These are phyloP conservation scores for Bombus balteatus DNA, from an alignment of 1,140 invertebrate species.

Conservation along the genomic window DNA sequence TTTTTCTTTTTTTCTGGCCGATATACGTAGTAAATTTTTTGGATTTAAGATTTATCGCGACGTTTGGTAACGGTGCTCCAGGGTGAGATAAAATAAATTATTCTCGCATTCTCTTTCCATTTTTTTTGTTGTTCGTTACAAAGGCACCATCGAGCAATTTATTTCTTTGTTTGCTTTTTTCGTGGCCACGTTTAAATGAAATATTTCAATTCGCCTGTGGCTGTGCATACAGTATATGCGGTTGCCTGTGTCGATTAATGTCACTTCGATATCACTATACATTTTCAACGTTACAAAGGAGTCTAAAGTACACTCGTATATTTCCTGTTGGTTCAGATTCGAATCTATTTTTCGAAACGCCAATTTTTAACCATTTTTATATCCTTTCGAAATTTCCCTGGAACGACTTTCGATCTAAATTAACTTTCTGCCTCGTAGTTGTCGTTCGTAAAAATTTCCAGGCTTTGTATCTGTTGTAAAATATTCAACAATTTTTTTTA, in stretches of 20 bases:
- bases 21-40: background rate
- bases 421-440: background rate
- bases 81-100: slow-evolving; percentile 24
- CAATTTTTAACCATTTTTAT: background rate
- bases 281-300: background rate
- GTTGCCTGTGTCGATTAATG: background rate
- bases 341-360: background rate
- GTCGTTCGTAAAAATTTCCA: background rate
- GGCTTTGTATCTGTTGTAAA: background rate
- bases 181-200: background rate
- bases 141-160: background rate
- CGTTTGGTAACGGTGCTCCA: background rate
- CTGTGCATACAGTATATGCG: background rate
- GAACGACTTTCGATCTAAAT: background rate
- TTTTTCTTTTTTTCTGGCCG: background rate
- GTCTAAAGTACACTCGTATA: background rate
- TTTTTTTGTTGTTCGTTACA: background rate
- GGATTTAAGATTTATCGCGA: slow-evolving; percentile 10
- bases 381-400: too few relatives aligned
- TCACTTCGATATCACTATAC: background rate
- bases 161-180: background rate
- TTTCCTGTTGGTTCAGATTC: background rate
- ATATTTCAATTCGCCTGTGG: slow-evolving; percentile 11
- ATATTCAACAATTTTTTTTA: background rate
- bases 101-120: background rate